Percentiles rank a stretch among this genome's conserved stretches.
phyloP scores from a whole-genome alignment of 2,888 invertebrate genomes.

The Temnothorax ravouxi region DNA sequence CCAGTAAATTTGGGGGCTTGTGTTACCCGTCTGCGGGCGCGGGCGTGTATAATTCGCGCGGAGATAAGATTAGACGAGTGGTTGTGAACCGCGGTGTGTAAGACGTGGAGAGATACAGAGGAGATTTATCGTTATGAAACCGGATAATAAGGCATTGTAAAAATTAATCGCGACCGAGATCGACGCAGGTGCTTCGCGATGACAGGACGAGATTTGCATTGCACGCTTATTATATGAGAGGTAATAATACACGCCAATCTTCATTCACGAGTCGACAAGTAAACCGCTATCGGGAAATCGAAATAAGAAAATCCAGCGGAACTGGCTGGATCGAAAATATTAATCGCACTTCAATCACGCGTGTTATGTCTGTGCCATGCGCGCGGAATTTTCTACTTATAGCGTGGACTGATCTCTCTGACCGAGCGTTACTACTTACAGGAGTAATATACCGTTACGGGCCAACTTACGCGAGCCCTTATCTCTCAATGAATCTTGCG shows the following conservation, averaged over 20 bases:
- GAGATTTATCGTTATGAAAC: slow-evolving; percentile 33
- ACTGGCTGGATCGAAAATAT: background rate
- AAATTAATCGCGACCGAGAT: slow-evolving; percentile 35
- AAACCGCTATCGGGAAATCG: background rate
- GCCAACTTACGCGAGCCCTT: background rate
- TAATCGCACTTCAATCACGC: background rate
- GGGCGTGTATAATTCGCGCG: slow-evolving; percentile 65
- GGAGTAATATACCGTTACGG: background rate
- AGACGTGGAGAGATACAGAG: slow-evolving; percentile 20
- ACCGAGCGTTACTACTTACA: slow-evolving; percentile 48
- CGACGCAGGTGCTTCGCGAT: background rate
- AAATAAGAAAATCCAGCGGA: background rate
- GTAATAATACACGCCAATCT: slow-evolving; percentile 2
- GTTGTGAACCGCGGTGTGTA: slow-evolving; percentile 12
- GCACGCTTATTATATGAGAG: background rate
- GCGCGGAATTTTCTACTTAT: slow-evolving; percentile 9
- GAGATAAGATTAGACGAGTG: slow-evolving; percentile 69
- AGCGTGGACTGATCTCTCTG: slow-evolving; percentile 15
- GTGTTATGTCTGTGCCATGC: background rate
- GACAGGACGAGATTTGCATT: slow-evolving; percentile 5
- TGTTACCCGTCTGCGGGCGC: slow-evolving; percentile 46
- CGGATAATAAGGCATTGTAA: slow-evolving; percentile 43
- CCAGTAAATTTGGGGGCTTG: slow-evolving; percentile 69
- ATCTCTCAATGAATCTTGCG: background rate
- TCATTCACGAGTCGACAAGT: background rate